phyloP scores from a whole-genome alignment of 2,797 vertebrate species.

The Phylloscopus collybita region DNA sequence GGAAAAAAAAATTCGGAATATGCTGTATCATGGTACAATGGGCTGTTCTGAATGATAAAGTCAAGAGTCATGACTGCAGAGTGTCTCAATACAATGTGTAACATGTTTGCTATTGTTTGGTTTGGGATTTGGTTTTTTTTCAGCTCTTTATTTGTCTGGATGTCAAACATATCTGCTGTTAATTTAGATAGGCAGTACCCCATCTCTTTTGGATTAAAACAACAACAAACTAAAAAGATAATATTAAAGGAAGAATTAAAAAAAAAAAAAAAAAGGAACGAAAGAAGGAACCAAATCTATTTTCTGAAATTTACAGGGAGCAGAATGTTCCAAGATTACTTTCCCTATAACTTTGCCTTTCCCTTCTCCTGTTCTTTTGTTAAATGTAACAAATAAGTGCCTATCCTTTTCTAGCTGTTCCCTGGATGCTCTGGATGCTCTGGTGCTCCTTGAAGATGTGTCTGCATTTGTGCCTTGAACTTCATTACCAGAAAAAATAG shows the following conservation, averaged over 20 bases:
- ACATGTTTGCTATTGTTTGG: rapidly evolving
- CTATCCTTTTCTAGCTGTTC: neutral
- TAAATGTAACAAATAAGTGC: neutral
- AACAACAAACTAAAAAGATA: neutral
- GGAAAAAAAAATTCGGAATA: neutral
- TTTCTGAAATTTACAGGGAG: neutral
- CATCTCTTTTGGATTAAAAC: neutral
- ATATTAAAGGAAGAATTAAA: neutral
- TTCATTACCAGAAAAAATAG: neutral
- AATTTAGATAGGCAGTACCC: neutral
- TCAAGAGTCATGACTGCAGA: neutral
- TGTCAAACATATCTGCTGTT: neutral
- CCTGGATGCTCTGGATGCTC: neutral
- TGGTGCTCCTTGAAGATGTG: neutral
- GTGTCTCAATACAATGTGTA: neutral
- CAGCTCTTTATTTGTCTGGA: neutral
- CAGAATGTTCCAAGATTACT: neutral
- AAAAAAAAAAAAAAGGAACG: no score
- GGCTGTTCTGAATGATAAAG: neutral
- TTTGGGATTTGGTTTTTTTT: neutral
- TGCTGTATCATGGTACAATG: neutral
- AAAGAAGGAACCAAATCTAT: neutral
- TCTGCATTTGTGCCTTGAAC: neutral
- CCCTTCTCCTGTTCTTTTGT: neutral
- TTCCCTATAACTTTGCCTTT: neutral